phyloP scores from a whole-genome alignment of 2,797 vertebrate species.

The Rhinophrynus dorsalis region DNA sequence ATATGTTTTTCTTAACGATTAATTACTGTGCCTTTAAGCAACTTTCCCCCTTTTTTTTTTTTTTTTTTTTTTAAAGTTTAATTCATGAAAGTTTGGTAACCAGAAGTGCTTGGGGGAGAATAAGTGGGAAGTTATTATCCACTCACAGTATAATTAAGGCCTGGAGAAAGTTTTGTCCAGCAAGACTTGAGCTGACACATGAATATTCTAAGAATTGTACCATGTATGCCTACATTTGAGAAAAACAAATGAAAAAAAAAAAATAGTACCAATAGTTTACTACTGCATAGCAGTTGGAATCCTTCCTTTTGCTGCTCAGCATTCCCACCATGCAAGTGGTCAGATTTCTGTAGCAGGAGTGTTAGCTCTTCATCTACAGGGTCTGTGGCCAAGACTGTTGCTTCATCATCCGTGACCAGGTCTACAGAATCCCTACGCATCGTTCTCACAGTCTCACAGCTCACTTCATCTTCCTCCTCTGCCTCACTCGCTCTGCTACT shows the following conservation, averaged over 20 bases:
- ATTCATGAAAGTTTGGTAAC: too few species aligned
- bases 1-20: too few species aligned
- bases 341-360: constrained; percentile 81
- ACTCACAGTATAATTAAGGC: too few species aligned
- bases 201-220: too few species aligned
- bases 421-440: constrained; percentile 72
- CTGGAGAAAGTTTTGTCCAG: not conserved
- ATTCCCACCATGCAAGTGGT: constrained; percentile 76
- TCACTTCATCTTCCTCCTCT: constrained; percentile 73
- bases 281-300: constrained; percentile 81
- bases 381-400: constrained; percentile 18
- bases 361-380: constrained; percentile 71
- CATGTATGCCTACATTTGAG: too few species aligned
- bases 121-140: too few species aligned
- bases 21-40: too few species aligned
- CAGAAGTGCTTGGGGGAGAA: too few species aligned
- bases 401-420: constrained; percentile 63
- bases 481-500: constrained; percentile 80
- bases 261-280: constrained; percentile 75
- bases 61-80: too few species aligned
- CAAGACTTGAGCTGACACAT: too few species aligned
- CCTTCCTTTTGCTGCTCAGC: constrained; percentile 75
- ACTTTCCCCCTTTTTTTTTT: too few species aligned
- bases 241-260: not conserved
- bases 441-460: constrained; percentile 83